phyloP scores from a whole-genome alignment of 2,113 vertebrate genomes.

The Zosterops borbonicus region DNA sequence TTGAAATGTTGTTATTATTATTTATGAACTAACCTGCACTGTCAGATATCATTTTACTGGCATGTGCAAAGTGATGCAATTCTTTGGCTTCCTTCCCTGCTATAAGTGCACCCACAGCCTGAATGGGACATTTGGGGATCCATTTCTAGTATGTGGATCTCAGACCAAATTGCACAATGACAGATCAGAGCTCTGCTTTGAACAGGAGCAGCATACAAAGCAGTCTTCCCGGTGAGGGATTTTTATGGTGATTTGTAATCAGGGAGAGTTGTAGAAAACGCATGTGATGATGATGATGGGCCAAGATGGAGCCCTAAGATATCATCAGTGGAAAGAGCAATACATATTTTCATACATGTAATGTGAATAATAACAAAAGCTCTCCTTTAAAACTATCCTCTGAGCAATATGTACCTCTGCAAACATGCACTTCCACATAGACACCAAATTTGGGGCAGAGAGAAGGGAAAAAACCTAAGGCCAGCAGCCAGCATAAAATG shows the following conservation, averaged over 20 bases:
- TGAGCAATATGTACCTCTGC: not conserved
- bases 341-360: accelerated
- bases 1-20: not conserved
- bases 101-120: not conserved
- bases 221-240: not conserved
- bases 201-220: not conserved
- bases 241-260: not conserved
- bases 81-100: not conserved
- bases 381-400: not conserved
- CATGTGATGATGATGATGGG: not conserved
- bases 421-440: not conserved
- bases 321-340: not conserved
- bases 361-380: not conserved
- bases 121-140: not conserved
- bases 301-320: not conserved
- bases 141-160: not conserved
- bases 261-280: not conserved
- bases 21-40: not conserved
- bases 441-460: not conserved
- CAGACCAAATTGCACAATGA: not conserved
- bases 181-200: not conserved
- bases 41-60: not conserved
- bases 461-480: not conserved
- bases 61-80: not conserved
- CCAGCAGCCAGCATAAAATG: not conserved